Base-by-base conservation (phyloP, 2,797 vertebrate genomes). In the Melanotaenia pygmaea region DNA sequence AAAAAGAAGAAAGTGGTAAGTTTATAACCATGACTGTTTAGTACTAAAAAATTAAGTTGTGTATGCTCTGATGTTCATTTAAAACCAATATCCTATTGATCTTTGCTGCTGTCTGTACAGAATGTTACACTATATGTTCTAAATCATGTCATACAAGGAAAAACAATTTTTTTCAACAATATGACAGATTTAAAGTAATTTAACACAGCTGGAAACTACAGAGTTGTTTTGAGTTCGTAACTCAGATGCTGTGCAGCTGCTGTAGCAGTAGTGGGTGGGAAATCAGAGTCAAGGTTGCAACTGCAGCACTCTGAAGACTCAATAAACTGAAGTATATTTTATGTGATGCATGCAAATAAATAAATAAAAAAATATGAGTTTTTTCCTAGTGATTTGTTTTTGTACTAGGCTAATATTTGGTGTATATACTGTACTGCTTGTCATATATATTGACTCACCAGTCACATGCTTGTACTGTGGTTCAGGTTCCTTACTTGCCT, bases 401-500 rank as follows among this genome's bases (percentile, higher is more conserved):
- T 30, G 43, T 22, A 18, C 7, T 2, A 6, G 26, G 22, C 30
- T 60, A 12, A 16, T 50, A 28, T 14, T 64, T 65, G 40, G 2
- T 62, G 16, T 56, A 40, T 51, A 32, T 32, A 10, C n/a, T 64
- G 6, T 22, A 22, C 7, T 26, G 13, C 16, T 13, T 59, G 28
- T 74, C 20, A 14, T 16, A 28, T 67, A 18, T 22, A 47, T 37
- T 74, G 32, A 77, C 64, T 58, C 4, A 45, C 5, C 22, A 34
- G 32, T 34, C 32, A 7, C 38, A 1, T 67, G 24, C 72, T 72
- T 66, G 62, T 30, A 50, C 62, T 89, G 57, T 79, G 77, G 32
- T 74, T 18, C 74, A 95, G 94, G 94, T 95, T 56, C 94, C 94
- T 22, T 95, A 94, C 87, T 83, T 94, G 70, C 93, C 94, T 59